Percentiles rank a stretch among this genome's conserved stretches.
phyloP scores from a whole-genome alignment of 2,113 vertebrate species.

The Aix galericulata region DNA sequence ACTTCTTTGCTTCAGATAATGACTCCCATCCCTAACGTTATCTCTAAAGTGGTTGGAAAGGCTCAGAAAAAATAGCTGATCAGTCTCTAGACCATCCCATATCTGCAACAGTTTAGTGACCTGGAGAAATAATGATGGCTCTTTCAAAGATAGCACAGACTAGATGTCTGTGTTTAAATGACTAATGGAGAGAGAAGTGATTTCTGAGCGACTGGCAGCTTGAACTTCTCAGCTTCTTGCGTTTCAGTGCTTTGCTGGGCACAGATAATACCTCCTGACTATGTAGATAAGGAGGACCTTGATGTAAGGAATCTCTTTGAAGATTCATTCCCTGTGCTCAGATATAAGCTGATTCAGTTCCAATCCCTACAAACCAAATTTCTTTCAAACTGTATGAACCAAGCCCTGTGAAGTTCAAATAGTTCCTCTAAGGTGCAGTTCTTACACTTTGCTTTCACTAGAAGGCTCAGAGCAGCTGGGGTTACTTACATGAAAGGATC shows the following conservation, averaged over 20 bases:
- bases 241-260: slow-evolving; percentile 13
- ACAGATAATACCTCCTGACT: slow-evolving; percentile 41
- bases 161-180: background rate
- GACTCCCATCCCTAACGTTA: background rate
- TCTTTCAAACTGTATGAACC: background rate
- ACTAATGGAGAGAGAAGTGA: background rate
- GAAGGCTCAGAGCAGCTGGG: background rate
- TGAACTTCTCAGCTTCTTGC: slow-evolving; percentile 19
- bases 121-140: slow-evolving; percentile 15
- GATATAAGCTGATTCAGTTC: slow-evolving; percentile 1
- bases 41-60: background rate
- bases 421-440: background rate
- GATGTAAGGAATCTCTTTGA: slow-evolving; percentile 32
- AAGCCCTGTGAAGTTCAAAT: slow-evolving; percentile 2
- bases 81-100: background rate
- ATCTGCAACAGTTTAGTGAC: background rate
- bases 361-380: background rate
- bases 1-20: background rate
- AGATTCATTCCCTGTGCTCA: slow-evolving; percentile 1
- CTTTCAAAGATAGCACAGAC: slow-evolving; percentile 3
- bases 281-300: slow-evolving; percentile 24
- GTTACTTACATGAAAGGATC: background rate
- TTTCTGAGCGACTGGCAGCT: background rate
- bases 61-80: background rate
- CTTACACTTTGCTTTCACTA: background rate